Conservation (phyloP, 1,140 invertebrate genomes). For the Anoplophora glabripennis region DNA sequence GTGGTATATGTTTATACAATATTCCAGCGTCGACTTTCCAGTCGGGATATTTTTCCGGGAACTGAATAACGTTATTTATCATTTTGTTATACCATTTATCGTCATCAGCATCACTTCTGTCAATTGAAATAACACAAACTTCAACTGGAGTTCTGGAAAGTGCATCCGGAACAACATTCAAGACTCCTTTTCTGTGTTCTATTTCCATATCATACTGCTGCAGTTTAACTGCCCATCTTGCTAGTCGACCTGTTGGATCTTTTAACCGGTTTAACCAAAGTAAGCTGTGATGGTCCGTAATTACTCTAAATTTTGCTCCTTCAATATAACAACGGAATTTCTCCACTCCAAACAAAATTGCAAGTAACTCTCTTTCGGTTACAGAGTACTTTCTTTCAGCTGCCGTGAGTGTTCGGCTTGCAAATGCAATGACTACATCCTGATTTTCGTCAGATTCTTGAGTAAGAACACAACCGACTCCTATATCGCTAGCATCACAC, state of each 20-base stretch:
- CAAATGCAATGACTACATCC: conserved; percentile 24
- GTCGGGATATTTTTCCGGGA: conserved; percentile 8
- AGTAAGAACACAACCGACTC: neutral
- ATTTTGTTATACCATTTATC: conserved; percentile 17
- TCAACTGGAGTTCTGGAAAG: conserved; percentile 14
- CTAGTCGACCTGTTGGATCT: conserved; percentile 47
- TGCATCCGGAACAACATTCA: conserved; percentile 44
- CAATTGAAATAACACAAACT: neutral
- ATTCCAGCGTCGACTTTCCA: conserved; percentile 14
- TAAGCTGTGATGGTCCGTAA: conserved; percentile 52
- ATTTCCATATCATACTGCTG: conserved; percentile 46
- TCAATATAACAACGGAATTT: conserved; percentile 49
- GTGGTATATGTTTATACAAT: conserved; percentile 20
- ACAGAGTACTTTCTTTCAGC: conserved; percentile 46
- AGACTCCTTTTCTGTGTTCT: conserved; percentile 39
- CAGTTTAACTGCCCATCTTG: conserved; percentile 48
- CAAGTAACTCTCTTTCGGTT: conserved; percentile 52
- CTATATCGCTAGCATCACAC: neutral
- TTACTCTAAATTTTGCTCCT: conserved; percentile 47
- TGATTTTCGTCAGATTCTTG: conserved; percentile 1
- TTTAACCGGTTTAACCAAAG: conserved; percentile 50
- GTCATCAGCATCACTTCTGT: neutral
- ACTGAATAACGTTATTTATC: conserved; percentile 3
- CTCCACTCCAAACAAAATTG: conserved; percentile 47
- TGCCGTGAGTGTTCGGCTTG: conserved; percentile 24